A percentile compares a stretch with the other conserved stretches of the same genome.
phyloP scores from a whole-genome alignment of 1,140 invertebrate genomes.

The Ditylenchus dipsaci region DNA sequence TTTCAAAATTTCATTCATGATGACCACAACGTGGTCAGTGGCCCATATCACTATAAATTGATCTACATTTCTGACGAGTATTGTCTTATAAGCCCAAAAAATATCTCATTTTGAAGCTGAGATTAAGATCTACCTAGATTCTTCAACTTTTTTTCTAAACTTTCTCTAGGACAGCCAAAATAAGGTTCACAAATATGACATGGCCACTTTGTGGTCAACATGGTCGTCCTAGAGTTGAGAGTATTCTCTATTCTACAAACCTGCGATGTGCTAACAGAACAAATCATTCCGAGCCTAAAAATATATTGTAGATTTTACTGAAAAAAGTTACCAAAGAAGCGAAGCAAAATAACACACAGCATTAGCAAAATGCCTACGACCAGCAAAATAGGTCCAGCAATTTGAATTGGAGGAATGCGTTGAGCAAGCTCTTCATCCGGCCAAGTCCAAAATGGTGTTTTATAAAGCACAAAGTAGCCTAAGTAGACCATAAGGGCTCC shows the following conservation, averaged over 20 bases:
- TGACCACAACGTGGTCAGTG: too few relatives aligned
- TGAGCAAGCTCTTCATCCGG: conserved; percentile 6
- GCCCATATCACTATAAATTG: too few relatives aligned
- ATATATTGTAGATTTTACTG: conserved; percentile 52
- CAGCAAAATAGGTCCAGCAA: conserved; percentile 50
- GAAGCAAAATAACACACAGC: conserved; percentile 38
- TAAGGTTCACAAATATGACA: too few relatives aligned
- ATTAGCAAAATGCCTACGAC: conserved; percentile 39
- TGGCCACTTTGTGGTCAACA: too few relatives aligned
- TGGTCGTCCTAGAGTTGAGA: too few relatives aligned
- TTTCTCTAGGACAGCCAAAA: too few relatives aligned
- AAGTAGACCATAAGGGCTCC: conserved; percentile 53
- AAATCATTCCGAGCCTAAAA: not conserved
- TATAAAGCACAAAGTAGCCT: conserved; percentile 50
- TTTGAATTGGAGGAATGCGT: conserved; percentile 42
- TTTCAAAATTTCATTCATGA: too few relatives aligned
- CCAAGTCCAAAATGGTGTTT: conserved; percentile 55
- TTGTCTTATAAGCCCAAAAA: too few relatives aligned
- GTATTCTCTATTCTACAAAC: not conserved
- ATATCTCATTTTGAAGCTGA: too few relatives aligned
- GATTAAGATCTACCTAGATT: too few relatives aligned
- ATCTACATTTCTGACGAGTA: too few relatives aligned
- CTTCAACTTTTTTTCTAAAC: too few relatives aligned
- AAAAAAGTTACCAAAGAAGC: not conserved
- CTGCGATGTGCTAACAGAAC: not conserved